Base-by-base conservation (phyloP, 1,140 invertebrate genomes). In the Drosophila parabipectinata region DNA sequence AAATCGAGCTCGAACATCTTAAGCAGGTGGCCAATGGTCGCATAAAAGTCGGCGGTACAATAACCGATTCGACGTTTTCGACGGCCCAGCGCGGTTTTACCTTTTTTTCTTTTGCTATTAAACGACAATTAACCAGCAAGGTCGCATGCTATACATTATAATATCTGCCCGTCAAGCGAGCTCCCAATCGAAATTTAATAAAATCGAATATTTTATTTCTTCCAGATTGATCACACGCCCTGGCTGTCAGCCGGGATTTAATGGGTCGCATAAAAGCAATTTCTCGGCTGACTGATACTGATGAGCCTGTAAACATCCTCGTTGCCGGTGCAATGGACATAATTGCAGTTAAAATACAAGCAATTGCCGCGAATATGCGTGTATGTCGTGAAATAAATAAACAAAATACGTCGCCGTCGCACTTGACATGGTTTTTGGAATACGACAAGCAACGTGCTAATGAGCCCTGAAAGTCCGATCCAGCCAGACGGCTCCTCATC, bases 301-400 rank as follows among this genome's bases (percentile, higher is more conserved):
- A 78, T 78, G 72, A 62, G 61, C 82, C 30, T 72, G 62, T 85
- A 87, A 77, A 81, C 82, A 85, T 85, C 78, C 82, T 85, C 62
- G 59, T 63, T 54, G 63, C 48, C 37, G 45, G 50, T 37, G 30
- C 55, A 67, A 58, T 55, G 55, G 63, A 37, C 52, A 71, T 82
- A 74, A 82, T 62, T 74, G 59, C 48, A 53, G 60, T 62, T 24
- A 60, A 56, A 68, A 57, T 73, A 79, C 73, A 80, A 77, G 78
- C 61, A 61, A 82, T 74, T 56, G 48, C 51, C 41, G 50, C 15
- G 56, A 56, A 56, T 63, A 45, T 34, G 55, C 28, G 37, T 2
- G 48, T 28, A 21, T 53, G 34, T 53, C 66, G 48, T 67, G 54
- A 77, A 73, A 66, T 68, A 73, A 74, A 54, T 51, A 66, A 56